These are phyloP conservation scores for Pseudocheirus occidentalis DNA, from an alignment of 2,797 vertebrate species.

Conservation along the genomic window DNA sequence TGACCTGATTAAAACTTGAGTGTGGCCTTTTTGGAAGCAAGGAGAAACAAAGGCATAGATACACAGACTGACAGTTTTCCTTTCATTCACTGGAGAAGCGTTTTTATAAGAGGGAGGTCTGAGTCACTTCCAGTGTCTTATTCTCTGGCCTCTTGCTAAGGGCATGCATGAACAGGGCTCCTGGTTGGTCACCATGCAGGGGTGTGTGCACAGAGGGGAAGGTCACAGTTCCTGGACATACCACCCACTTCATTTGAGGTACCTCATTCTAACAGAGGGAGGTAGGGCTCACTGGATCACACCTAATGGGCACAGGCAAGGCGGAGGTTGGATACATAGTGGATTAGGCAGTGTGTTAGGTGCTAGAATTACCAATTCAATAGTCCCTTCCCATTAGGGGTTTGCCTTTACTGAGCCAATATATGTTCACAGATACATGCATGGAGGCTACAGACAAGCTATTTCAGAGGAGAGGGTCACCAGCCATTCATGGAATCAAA, in stretches of 20 bases:
- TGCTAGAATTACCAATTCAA: not conserved
- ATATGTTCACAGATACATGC: not conserved
- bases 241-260: not conserved
- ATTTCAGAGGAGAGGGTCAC: not conserved
- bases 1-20: not conserved
- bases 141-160: not conserved
- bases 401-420: not conserved
- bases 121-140: not conserved
- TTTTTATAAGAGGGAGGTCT: not conserved
- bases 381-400: too few relatives aligned
- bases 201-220: accelerated
- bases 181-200: not conserved
- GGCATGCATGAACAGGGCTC: not conserved
- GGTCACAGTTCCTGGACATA: accelerated
- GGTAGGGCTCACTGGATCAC: not conserved
- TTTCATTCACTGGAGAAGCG: not conserved
- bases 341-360: not conserved
- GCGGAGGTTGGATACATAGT: not conserved
- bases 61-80: not conserved
- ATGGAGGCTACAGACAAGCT: not conserved
- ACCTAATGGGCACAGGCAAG: too few relatives aligned
- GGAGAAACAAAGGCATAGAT: not conserved
- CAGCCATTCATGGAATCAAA: not conserved
- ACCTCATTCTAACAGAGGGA: too few relatives aligned
- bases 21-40: not conserved